phyloP scores from a whole-genome alignment of 2,113 vertebrate species.

The Larimichthys crocea region DNA sequence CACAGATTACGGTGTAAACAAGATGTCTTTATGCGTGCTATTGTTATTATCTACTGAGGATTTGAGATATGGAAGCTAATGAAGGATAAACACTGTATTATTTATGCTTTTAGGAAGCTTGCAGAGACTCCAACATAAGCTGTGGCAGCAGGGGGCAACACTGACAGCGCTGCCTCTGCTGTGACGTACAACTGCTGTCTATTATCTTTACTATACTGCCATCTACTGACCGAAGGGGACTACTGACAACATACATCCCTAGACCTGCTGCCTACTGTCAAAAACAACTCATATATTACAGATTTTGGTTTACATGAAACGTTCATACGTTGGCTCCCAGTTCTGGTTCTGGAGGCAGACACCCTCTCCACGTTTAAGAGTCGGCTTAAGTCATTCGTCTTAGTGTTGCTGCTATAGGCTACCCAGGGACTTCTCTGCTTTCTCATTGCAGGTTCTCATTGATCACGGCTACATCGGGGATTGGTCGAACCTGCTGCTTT shows the following conservation, averaged over 20 bases:
- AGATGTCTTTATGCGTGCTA: neutral
- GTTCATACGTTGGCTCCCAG: too few relatives aligned
- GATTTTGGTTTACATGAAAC: too few relatives aligned
- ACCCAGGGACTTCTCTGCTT: too few relatives aligned
- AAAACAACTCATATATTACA: neutral
- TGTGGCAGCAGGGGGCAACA: constrained; percentile 34
- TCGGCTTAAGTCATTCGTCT: too few relatives aligned
- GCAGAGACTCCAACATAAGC: constrained; percentile 16
- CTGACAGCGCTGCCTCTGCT: neutral
- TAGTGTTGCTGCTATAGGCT: too few relatives aligned
- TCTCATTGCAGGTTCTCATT: too few relatives aligned
- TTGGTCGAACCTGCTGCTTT: too few relatives aligned
- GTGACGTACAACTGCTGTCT: neutral
- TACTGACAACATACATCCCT: neutral
- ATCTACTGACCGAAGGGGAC: constrained; percentile 49
- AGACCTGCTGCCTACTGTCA: neutral
- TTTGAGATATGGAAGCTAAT: neutral
- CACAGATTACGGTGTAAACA: neutral
- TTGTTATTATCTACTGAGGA: neutral
- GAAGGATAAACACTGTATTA: constrained; percentile 9
- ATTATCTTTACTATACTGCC: constrained; percentile 53
- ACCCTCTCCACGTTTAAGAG: too few relatives aligned
- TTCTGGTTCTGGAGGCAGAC: too few relatives aligned
- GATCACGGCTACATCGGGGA: too few relatives aligned
- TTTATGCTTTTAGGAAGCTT: constrained; percentile 7